These are phyloP conservation scores for Formica exsecta DNA, from an alignment of 1,140 invertebrate species.

Conservation along the genomic window DNA sequence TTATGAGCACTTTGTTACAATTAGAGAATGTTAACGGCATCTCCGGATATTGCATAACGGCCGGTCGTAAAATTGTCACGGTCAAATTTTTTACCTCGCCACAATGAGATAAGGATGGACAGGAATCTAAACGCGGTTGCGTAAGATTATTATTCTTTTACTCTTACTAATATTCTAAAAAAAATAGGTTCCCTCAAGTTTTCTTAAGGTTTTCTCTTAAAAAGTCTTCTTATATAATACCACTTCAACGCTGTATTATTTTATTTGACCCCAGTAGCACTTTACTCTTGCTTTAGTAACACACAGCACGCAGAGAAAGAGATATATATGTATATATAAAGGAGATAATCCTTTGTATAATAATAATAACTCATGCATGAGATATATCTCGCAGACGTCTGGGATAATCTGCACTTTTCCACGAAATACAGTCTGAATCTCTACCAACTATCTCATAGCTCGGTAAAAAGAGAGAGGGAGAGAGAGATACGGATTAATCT, in stretches of 20 bases:
- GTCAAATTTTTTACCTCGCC: background rate
- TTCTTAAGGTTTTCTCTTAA: no score
- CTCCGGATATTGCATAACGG: background rate
- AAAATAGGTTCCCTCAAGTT: no score
- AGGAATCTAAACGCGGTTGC: background rate
- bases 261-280: no score
- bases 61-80: background rate
- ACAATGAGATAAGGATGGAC: background rate
- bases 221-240: no score
- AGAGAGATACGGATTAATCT: background rate
- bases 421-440: background rate
- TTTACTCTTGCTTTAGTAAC: no score
- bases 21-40: constrained; percentile 15
- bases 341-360: no score
- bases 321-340: no score
- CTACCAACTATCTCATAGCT: background rate
- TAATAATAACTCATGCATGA: no score
- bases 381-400: background rate
- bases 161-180: no score
- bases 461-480: background rate
- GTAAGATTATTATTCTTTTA: no score
- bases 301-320: no score
- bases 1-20: constrained; percentile 19
- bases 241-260: no score
- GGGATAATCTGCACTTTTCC: background rate